A percentile compares a stretch with the other conserved stretches of the same genome.
phyloP scores from a whole-genome alignment of 2,113 vertebrate genomes.

The Ochotona curzoniae region DNA sequence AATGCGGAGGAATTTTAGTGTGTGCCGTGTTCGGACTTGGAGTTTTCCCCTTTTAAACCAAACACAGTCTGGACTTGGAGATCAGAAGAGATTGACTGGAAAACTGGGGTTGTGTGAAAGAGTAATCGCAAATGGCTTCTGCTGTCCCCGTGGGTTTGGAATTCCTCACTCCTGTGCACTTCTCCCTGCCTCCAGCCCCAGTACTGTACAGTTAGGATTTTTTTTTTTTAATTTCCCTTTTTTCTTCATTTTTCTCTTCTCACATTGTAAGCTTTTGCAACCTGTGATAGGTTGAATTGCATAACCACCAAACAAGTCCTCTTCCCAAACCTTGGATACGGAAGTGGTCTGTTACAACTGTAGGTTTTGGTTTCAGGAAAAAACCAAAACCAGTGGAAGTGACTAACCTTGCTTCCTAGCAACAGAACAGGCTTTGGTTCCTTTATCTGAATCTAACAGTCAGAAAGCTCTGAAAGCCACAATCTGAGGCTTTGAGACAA shows the following conservation, averaged over 20 bases:
- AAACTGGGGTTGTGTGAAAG: neutral
- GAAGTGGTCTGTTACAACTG: conserved; percentile 9
- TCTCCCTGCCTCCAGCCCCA: neutral
- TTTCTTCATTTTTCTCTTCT: neutral
- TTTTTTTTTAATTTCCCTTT: neutral
- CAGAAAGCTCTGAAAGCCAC: neutral
- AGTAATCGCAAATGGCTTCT: neutral
- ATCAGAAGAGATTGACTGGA: neutral
- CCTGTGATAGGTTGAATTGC: neutral
- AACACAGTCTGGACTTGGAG: neutral
- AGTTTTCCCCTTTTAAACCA: neutral
- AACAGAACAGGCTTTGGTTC: neutral
- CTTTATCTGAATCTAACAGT: neutral
- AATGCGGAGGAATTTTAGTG: conserved; percentile 12
- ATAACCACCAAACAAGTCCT: conserved; percentile 7
- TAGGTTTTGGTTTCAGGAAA: conserved; percentile 19
- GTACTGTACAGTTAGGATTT: neutral
- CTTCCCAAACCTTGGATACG: neutral
- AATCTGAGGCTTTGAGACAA: neutral
- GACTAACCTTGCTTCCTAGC: neutral
- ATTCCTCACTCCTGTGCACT: neutral
- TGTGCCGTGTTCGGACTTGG: neutral
- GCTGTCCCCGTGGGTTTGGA: neutral
- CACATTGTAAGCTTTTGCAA: neutral
- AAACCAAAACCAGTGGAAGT: neutral